Evolutionary conservation across 1,140 invertebrate species (phyloP).

Genomic region (Apocrypta bakeri): DNA sequence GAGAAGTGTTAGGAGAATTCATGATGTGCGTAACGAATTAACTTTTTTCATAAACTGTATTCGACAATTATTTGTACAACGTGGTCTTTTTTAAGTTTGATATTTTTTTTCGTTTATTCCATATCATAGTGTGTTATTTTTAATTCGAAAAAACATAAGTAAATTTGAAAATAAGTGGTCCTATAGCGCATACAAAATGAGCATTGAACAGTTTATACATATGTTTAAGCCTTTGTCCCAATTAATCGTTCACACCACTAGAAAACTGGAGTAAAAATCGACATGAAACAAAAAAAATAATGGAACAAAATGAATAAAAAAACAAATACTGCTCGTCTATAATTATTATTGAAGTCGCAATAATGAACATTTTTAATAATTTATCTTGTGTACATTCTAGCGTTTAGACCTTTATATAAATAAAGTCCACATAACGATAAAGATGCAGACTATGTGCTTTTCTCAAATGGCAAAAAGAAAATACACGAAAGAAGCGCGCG

Average conservation of each 20-base stretch:
- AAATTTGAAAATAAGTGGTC: slow-evolving; percentile 17
- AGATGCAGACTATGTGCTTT: slow-evolving; percentile 28
- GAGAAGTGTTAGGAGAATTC: slow-evolving; percentile 3
- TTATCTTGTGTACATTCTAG: slow-evolving; percentile 73
- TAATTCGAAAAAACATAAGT: slow-evolving; percentile 30
- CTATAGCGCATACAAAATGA: not conserved
- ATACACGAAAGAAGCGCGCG: not conserved
- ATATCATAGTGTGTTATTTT: slow-evolving; percentile 47
- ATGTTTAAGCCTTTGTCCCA: slow-evolving; percentile 39
- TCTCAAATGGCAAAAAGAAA: not conserved
- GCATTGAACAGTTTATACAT: slow-evolving; percentile 8
- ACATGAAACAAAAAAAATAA: slow-evolving; percentile 43
- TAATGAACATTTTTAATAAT: slow-evolving; percentile 73
- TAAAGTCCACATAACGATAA: slow-evolving; percentile 69
- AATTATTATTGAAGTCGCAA: slow-evolving; percentile 68
- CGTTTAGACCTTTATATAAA: slow-evolving; percentile 72
- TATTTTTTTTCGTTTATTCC: slow-evolving; percentile 39
- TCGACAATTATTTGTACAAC: slow-evolving; percentile 26
- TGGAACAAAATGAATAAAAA: slow-evolving; percentile 49
- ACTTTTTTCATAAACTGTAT: slow-evolving; percentile 31
- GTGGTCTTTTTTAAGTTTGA: slow-evolving; percentile 34
- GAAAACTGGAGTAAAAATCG: not conserved
- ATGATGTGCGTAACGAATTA: slow-evolving; percentile 25
- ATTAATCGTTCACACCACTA: slow-evolving; percentile 24
- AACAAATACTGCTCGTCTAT: slow-evolving; percentile 67